Evolutionary conservation across 1,140 invertebrate genomes (phyloP).

Genomic region (Micrasema longulum): DNA sequence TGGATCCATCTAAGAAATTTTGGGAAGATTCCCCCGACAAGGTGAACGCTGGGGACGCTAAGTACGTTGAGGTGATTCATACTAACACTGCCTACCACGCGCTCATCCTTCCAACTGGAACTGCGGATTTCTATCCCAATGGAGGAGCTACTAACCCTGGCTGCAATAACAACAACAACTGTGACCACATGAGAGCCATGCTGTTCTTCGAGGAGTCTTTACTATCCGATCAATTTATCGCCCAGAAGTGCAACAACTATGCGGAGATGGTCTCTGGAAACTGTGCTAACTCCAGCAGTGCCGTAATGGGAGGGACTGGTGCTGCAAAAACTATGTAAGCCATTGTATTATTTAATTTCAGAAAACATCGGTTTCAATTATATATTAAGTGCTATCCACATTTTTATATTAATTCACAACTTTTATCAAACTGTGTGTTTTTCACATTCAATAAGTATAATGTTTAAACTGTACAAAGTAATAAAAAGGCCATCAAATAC

Average conservation of each 20-base stretch:
- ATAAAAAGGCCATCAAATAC: no score
- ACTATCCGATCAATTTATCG: constrained; percentile 35
- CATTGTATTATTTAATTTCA: no score
- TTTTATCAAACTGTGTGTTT: no score
- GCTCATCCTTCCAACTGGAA: constrained; percentile 69
- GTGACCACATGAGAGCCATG: constrained; percentile 35
- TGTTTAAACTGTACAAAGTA: no score
- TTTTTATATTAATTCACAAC: no score
- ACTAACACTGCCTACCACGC: constrained; percentile 72
- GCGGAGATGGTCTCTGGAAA: constrained; percentile 34
- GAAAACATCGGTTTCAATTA: no score
- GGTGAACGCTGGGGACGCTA: constrained; percentile 71
- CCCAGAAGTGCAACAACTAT: constrained; percentile 40
- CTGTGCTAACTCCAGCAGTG: constrained; percentile 34
- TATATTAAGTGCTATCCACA: no score
- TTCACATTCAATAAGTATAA: no score
- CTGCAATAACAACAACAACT: constrained; percentile 61
- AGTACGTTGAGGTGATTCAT: constrained; percentile 78
- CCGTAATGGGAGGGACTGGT: constrained; percentile 43
- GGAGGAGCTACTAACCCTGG: constrained; percentile 73
- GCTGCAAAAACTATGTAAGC: constrained; percentile 42
- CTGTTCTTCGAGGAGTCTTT: constrained; percentile 44
- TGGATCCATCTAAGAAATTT: constrained; percentile 38
- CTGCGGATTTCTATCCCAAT: constrained; percentile 79
- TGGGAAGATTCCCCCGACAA: constrained; percentile 57